phyloP scores from a whole-genome alignment of 1,140 invertebrate species.

The Cydia strobilella region DNA sequence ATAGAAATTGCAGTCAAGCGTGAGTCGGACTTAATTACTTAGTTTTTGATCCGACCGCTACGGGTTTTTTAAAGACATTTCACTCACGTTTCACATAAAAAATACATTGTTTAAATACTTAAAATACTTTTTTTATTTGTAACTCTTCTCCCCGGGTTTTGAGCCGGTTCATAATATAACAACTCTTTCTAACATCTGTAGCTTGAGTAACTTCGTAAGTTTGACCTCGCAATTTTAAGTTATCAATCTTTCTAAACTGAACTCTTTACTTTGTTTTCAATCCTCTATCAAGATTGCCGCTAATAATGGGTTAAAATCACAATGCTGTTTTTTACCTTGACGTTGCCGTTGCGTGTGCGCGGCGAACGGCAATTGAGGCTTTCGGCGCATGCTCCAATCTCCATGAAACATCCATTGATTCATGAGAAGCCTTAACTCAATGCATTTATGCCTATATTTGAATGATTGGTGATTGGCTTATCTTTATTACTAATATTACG shows the following conservation, averaged over 20 bases:
- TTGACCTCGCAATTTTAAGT: slow-evolving; percentile 1
- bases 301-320: slow-evolving; percentile 43
- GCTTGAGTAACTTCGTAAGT: neutral
- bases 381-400: slow-evolving; percentile 35
- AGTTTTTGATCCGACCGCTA: too few relatives aligned
- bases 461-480: neutral
- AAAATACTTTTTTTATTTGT: neutral
- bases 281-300: slow-evolving; percentile 14
- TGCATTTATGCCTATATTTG: neutral
- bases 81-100: too few relatives aligned
- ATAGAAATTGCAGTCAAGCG: too few relatives aligned
- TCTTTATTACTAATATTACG: neutral
- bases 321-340: slow-evolving; percentile 46
- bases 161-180: neutral
- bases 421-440: neutral
- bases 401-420: neutral
- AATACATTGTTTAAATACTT: too few relatives aligned
- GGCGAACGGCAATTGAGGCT: slow-evolving; percentile 46
- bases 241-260: slow-evolving; percentile 16
- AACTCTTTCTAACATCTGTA: neutral
- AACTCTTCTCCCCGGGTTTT: neutral
- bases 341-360: slow-evolving; percentile 40
- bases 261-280: slow-evolving; percentile 20
- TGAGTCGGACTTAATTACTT: too few relatives aligned
- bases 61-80: too few relatives aligned